Evolutionary conservation across 2,888 invertebrate genomes (phyloP).

Genomic region (Pyrochroa serraticornis): DNA sequence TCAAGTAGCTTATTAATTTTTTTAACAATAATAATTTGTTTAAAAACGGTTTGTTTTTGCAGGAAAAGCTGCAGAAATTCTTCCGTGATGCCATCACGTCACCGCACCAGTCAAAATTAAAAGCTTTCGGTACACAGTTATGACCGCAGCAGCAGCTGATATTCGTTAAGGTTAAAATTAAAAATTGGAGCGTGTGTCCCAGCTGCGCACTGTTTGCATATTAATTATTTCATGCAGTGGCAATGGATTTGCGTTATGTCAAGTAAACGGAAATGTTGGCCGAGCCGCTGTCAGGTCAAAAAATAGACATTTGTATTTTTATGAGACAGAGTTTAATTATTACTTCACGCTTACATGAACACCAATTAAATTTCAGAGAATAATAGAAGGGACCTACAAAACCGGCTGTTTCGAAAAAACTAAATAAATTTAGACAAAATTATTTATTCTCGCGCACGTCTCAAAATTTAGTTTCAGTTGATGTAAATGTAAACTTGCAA

Average conservation of each 20-base stretch:
- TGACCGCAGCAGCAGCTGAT: conserved; percentile 41
- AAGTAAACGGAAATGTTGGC: conserved; percentile 13
- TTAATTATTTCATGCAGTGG: conserved; percentile 40
- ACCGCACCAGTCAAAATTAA: conserved; percentile 12
- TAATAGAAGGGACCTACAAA: not conserved
- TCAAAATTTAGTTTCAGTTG: not conserved
- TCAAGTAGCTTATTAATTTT: no score
- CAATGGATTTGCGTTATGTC: conserved; percentile 8
- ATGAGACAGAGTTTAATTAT: not conserved
- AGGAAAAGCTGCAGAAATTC: no score
- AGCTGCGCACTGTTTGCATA: conserved; percentile 44
- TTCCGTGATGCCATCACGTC: conserved; percentile 8
- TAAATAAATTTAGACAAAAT: not conserved
- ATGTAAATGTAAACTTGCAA: no score
- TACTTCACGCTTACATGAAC: not conserved
- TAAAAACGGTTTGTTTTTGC: no score
- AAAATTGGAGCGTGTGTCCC: conserved; percentile 40
- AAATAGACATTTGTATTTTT: conserved; percentile 12
- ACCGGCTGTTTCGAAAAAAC: not conserved
- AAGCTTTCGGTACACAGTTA: conserved; percentile 19
- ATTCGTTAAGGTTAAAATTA: conserved; percentile 42
- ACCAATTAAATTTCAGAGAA: not conserved
- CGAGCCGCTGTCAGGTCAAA: conserved; percentile 14
- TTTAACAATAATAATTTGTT: no score
- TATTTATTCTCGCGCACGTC: no score